Base-by-base conservation (phyloP, 2,888 invertebrate species). In the Scrobipalpa costella region DNA sequence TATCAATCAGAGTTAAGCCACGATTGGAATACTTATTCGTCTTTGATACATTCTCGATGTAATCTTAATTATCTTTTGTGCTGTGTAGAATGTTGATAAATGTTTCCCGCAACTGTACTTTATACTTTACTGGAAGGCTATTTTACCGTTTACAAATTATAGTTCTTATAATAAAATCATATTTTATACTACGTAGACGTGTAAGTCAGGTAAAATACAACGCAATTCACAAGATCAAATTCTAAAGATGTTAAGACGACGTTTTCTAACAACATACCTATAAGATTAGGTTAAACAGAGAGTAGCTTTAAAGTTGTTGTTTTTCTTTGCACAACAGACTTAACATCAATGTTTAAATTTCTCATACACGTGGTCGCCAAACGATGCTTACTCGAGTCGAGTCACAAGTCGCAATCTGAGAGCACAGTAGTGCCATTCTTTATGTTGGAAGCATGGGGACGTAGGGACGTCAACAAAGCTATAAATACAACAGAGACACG, bases 1-100 rank as follows among this genome's bases (percentile, higher is more conserved):
- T 59, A 44, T 59, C 44, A 59, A 59, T 57, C 38, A 34, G 8
- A 11, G 9, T 34, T 15, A 15, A 57, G 57, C 57, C 13, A 34
- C 34, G 34, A 8, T 33, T 15, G 57, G 44, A 61, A 47, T 50
- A 36, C 8, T 13, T 34, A n/a, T 55, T 34, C 6, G 7, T 55
- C 55, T n/a, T 27, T 21, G 50, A 52, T 21, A 21, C 50, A 52
- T 52, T 52, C 50, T 21, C 21, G 50, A 57, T 36, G 34, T 15
- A 17, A 57, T 57, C 57, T 57, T 57, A 57, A 57, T 57, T 52
- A 52, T 19, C 27, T 52, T 44, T n/a, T 44, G 15, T 44, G 44
- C 44, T 15, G n/a, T 44, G n/a, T 44, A 44, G 5, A 44, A 44
- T 44, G 44, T 44, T 44, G 15, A 44, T 15, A 44, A 44, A 44